These are phyloP conservation scores for Microtus ochrogaster DNA, from an alignment of 2,113 vertebrate genomes.

Conservation along the genomic window DNA sequence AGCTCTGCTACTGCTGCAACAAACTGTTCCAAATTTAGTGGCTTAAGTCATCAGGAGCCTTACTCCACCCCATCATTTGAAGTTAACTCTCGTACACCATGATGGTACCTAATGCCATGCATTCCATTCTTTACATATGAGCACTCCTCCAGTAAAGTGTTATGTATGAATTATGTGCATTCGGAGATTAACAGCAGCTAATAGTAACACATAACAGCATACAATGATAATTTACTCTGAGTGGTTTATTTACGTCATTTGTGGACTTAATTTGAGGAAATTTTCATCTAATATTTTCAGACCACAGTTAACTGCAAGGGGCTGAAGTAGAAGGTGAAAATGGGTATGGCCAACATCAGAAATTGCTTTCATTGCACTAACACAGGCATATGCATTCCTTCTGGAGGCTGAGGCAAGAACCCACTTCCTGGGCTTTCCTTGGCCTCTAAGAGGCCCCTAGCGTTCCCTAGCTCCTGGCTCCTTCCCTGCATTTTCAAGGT, in stretches of 20 bases:
- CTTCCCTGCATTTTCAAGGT: not conserved
- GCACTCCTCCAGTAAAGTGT: not conserved
- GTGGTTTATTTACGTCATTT: not conserved
- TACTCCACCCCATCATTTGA: not conserved
- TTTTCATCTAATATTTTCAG: not conserved
- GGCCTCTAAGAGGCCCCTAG: not conserved
- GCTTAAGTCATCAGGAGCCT: not conserved
- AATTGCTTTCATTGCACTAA: not conserved
- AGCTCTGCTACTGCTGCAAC: not conserved
- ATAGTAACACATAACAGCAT: not conserved
- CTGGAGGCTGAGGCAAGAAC: not conserved
- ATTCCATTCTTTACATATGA: not conserved
- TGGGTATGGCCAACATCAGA: not conserved
- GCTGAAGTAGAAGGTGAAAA: not conserved
- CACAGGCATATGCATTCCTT: not conserved
- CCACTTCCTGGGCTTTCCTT: not conserved
- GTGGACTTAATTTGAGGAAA: not conserved
- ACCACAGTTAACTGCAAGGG: not conserved
- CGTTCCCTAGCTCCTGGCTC: not conserved
- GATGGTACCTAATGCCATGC: not conserved
- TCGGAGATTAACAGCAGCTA: not conserved
- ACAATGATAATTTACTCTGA: not conserved
- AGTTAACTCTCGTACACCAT: not conserved
- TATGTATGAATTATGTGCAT: not conserved
- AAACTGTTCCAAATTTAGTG: not conserved